phyloP scores from a whole-genome alignment of 2,797 vertebrate species.

The Eulemur coronatus region DNA sequence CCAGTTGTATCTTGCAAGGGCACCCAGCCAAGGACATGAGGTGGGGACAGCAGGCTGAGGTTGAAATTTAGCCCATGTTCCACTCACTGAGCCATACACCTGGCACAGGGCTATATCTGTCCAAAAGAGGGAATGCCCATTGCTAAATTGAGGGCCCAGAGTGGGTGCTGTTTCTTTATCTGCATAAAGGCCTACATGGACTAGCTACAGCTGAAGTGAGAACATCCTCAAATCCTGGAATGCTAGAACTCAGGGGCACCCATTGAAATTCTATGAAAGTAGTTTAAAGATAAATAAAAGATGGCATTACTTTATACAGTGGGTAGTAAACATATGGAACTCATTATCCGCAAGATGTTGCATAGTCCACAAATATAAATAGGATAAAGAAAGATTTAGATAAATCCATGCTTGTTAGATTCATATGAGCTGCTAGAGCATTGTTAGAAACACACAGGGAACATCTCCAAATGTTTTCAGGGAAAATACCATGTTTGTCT shows the following conservation, averaged over 20 bases:
- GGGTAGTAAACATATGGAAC: slow-evolving; percentile 81
- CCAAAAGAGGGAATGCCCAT: not conserved
- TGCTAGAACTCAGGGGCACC: slow-evolving; percentile 43
- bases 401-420: slow-evolving; percentile 68
- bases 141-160: not conserved
- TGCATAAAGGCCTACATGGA: not conserved
- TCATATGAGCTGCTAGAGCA: slow-evolving; percentile 64
- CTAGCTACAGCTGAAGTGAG: not conserved
- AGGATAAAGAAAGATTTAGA: slow-evolving; percentile 74
- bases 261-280: slow-evolving; percentile 74
- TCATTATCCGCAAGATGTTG: slow-evolving; percentile 79
- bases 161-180: not conserved
- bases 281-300: slow-evolving; percentile 78
- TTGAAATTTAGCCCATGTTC: not conserved
- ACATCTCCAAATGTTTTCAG: slow-evolving; percentile 63
- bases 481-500: slow-evolving; percentile 42
- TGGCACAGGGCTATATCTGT: not conserved
- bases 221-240: slow-evolving; percentile 43
- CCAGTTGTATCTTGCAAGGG: not conserved
- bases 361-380: slow-evolving; percentile 78
- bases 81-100: not conserved
- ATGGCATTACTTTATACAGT: slow-evolving; percentile 78
- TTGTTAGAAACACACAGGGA: slow-evolving; percentile 73
- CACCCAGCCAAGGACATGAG: not conserved
- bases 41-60: rapidly evolving